Evolutionary conservation across 2,797 vertebrate species (phyloP).

Genomic region (Tenualosa thibaudeaui): DNA sequence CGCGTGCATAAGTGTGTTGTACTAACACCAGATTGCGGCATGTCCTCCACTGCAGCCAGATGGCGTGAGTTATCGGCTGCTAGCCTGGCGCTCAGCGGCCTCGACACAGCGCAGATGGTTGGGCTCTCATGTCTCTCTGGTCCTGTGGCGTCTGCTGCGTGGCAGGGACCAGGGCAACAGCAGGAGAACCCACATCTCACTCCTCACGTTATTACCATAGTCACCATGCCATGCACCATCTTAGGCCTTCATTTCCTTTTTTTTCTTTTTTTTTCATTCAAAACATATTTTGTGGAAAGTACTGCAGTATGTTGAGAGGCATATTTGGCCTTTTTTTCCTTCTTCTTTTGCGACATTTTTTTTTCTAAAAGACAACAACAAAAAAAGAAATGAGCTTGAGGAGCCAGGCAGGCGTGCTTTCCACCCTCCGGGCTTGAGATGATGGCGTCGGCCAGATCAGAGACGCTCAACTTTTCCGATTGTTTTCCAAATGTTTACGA

Average conservation of each 20-base stretch:
- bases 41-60: constrained; percentile 56
- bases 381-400: neutral
- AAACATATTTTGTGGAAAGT: constrained; percentile 11
- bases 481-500: constrained; percentile 54
- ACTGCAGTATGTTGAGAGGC: neutral
- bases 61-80: constrained; percentile 65
- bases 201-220: constrained; percentile 31
- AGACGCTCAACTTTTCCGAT: constrained; percentile 45
- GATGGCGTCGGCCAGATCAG: neutral
- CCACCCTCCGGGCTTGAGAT: neutral
- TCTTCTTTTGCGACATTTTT: constrained; percentile 6
- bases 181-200: constrained; percentile 53
- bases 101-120: constrained; percentile 63
- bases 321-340: neutral
- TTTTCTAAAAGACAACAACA: constrained; percentile 37
- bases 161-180: constrained; percentile 59
- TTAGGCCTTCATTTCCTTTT: neutral
- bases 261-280: constrained; percentile 1
- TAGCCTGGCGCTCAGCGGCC: neutral
- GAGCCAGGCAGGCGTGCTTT: neutral
- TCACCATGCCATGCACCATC: constrained; percentile 41
- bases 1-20: neutral
- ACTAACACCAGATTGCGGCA: neutral
- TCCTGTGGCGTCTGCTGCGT: constrained; percentile 49
- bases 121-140: constrained; percentile 59